A percentile compares a stretch with the other conserved stretches of the same genome.
phyloP scores from a whole-genome alignment of 2,888 invertebrate species.

The Agonopterix arenella region DNA sequence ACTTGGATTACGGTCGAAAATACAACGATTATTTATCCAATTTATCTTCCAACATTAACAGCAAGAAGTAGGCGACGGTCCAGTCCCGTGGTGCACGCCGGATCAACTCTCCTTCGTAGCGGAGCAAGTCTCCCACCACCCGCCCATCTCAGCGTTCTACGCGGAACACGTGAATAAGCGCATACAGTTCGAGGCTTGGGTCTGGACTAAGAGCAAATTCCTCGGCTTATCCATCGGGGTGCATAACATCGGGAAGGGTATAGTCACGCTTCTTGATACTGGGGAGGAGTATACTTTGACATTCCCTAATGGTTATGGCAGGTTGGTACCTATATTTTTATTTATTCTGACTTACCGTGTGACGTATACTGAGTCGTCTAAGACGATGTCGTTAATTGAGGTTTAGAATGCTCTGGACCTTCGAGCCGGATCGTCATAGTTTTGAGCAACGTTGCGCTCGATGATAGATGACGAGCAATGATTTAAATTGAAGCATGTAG shows the following conservation, averaged over 20 bases:
- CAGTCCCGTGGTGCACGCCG: constrained; percentile 92
- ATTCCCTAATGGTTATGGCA: constrained; percentile 99
- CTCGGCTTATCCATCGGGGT: constrained; percentile 98
- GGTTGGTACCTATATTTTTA: constrained; percentile 56
- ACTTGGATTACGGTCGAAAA: too few species aligned
- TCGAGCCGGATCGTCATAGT: too few species aligned
- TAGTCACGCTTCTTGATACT: constrained; percentile 91
- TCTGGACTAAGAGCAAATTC: constrained; percentile 99
- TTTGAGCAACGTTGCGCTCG: too few species aligned
- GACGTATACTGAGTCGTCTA: too few species aligned
- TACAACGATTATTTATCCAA: too few species aligned
- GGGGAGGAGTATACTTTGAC: constrained; percentile 97
- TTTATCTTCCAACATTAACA: constrained; percentile 14
- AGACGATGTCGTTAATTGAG: too few species aligned
- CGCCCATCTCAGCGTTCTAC: constrained; percentile 99
- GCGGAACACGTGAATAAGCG: constrained; percentile 95
- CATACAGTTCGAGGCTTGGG: constrained; percentile 96
- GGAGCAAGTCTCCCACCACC: constrained; percentile 99
- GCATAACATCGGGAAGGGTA: constrained; percentile 96
- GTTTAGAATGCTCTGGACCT: too few species aligned
- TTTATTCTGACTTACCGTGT: too few species aligned
- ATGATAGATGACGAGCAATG: too few species aligned
- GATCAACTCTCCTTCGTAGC: constrained; percentile 96
- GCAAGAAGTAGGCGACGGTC: constrained; percentile 84
- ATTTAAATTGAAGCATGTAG: too few species aligned